Evolutionary conservation across 2,113 vertebrate species (phyloP), one percentile per base, ranked within the genome.

Genomic region (Carassius auratus): DNA sequence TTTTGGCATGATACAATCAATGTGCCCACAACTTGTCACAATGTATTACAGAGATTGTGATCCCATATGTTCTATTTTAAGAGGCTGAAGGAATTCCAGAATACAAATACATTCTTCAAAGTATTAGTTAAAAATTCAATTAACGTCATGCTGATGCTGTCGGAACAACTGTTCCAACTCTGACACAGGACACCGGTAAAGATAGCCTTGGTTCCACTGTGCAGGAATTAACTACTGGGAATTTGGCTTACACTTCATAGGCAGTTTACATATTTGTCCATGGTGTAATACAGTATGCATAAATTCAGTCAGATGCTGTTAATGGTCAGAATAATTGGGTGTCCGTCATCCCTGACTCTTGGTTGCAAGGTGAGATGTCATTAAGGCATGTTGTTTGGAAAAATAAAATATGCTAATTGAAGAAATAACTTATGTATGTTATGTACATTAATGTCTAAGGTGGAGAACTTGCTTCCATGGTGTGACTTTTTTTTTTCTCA

Each of bases 171-270:
- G 94, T 87, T 94, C 85, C 86, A 91, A 91, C 91, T 90, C 92
- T 95, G 94, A 95, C 94, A 92, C 91, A 91, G 94, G 92, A 91
- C 92, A 90, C 92, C 87, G 90, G 92, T 93, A 94, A 92, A 94
- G 92, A 94, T 94, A 95, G 92, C 91, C 92, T 90, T 81, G 83
- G 88, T 93, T 93, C 90, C 89, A 90, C 84, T 89, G 87, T 90
- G 90, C 88, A 91, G 92, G 93, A 88, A 92, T 92, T 87, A 92
- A 85, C 91, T 93, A 89, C 91, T 84, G 87, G 86, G 90, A 92
- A 91, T 86, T 89, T 73, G 89, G 86, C 85, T 87, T 89, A 86
- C 42, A 84, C 89, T 90, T 90, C 75, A 45, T 71, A 68, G 64
- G 59, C 61, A 33, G 77, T 59, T 81, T 77, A 69, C 80, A 85